These are phyloP conservation scores for Egretta garzetta DNA, from an alignment of 2,113 vertebrate genomes.

Conservation along the genomic window DNA sequence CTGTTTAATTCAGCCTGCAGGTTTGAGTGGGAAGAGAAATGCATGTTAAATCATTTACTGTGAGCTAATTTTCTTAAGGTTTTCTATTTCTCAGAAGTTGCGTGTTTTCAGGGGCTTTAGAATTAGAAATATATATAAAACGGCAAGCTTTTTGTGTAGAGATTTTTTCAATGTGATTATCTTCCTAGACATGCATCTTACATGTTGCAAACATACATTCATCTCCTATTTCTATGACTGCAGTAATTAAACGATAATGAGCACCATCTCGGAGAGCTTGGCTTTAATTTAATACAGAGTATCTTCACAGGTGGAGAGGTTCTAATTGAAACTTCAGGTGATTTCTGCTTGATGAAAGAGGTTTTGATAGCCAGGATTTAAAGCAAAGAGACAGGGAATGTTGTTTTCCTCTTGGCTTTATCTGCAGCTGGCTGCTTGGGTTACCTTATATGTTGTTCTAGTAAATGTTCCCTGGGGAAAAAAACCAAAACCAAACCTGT, in stretches of 20 bases:
- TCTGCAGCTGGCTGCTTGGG: neutral
- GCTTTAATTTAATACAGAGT: neutral
- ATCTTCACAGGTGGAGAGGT: neutral
- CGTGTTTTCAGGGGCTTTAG: neutral
- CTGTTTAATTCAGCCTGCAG: conserved; percentile 1
- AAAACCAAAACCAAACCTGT: neutral
- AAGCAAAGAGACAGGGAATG: neutral
- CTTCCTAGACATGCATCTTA: neutral
- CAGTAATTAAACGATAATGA: conserved; percentile 14
- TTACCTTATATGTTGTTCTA: neutral
- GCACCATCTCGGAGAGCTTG: neutral
- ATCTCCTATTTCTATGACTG: neutral
- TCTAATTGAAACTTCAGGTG: neutral
- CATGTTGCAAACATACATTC: neutral
- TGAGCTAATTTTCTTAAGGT: neutral
- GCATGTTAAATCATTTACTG: neutral
- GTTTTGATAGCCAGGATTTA: neutral
- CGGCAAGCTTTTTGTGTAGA: neutral
- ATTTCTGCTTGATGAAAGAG: neutral
- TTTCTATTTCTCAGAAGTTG: neutral
- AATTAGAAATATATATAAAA: neutral
- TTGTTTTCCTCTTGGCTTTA: neutral
- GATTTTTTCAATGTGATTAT: neutral
- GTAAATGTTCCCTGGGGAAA: neutral
- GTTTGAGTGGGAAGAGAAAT: neutral